Evolutionary conservation across 2,888 invertebrate genomes (phyloP), one percentile per base, ranked within the genome.

Genomic region (Caenorhabditis auriculariae): DNA sequence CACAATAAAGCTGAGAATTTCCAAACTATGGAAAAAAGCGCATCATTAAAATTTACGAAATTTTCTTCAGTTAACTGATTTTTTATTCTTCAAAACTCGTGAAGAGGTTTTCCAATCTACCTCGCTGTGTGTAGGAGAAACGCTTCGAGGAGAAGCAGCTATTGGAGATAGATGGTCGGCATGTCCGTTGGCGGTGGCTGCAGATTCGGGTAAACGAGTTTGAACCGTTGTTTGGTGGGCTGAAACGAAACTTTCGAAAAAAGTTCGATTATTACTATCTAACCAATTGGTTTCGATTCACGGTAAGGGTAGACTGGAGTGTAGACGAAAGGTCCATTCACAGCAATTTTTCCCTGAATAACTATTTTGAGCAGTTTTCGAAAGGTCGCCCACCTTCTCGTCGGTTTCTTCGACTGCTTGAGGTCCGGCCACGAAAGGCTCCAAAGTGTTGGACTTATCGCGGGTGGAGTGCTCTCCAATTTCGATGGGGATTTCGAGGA

Each of bases 271-370:
- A n/a, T n/a, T n/a, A n/a, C n/a, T n/a, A n/a, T n/a, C n/a, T n/a
- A n/a, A n/a, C n/a, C n/a, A n/a, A n/a, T n/a, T n/a, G n/a, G n/a
- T n/a, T n/a, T n/a, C n/a, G n/a, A n/a, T 21, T 54, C 35, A 39
- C 57, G 62, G 50, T 67, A 64, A 1, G 69, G 69, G 37, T 72
- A 72, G 23, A 69, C 59, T 38, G 72, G 72, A 2, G 70, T 72
- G 57, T 70, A 72, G 23, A 60, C 50, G 52, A 69, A 72, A 28
- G 72, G 72, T 12, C 72, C 72, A 24, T 67, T 66, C 17, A 72
- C 59, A 4, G 72, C 61, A 19, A 61, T 71, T 45, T 65, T 69
- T 27, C 63, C 68, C 44, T 47, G 47, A 28, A 47, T 32, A n/a
- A n/a, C n/a, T n/a, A n/a, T n/a, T 15, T 23, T 12, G 1, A 9